Percentiles rank a stretch among this genome's conserved stretches.
Evolutionary conservation across 2,797 vertebrate species (phyloP).

Genomic region (Toxotes lorentzi): DNA sequence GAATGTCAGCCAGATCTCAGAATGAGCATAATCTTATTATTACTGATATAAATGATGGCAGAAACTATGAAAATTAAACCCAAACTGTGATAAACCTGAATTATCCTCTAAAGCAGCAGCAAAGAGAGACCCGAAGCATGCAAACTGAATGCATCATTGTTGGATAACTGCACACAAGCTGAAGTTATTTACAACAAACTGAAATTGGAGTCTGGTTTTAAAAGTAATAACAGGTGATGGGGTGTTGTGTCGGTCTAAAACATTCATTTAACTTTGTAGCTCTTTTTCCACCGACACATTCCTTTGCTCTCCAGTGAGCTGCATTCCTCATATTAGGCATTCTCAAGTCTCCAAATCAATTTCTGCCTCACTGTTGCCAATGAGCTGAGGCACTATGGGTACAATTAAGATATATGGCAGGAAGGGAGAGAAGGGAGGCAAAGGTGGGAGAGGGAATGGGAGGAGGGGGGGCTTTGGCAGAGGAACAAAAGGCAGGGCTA

Average conservation of each 20-base stretch:
- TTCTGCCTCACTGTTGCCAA: constrained; percentile 55
- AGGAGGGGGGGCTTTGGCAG: constrained; percentile 58
- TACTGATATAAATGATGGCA: constrained; percentile 5
- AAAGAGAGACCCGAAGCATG: constrained; percentile 30
- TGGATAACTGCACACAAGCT: constrained; percentile 51
- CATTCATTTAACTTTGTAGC: constrained; percentile 50
- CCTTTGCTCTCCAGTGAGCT: constrained; percentile 63
- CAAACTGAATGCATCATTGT: constrained; percentile 55
- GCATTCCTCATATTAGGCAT: constrained; percentile 64
- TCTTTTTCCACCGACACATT: constrained; percentile 67
- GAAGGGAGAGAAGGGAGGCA: constrained; percentile 47
- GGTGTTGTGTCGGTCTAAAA: constrained; percentile 49
- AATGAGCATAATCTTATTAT: not conserved
- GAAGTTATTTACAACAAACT: constrained; percentile 60
- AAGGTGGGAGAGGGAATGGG: constrained; percentile 31
- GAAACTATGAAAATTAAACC: constrained; percentile 29
- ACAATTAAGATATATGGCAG: constrained; percentile 75
- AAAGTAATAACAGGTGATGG: constrained; percentile 25
- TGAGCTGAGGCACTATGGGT: constrained; percentile 63
- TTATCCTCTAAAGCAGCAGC: constrained; percentile 43
- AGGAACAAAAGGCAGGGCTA: constrained; percentile 77
- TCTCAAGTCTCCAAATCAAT: constrained; percentile 67
- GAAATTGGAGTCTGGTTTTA: constrained; percentile 38
- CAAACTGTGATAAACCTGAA: constrained; percentile 30
- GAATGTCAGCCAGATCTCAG: not conserved